These are phyloP conservation scores for Temnothorax curvispinosus DNA, from an alignment of 1,140 invertebrate genomes.

Conservation along the genomic window DNA sequence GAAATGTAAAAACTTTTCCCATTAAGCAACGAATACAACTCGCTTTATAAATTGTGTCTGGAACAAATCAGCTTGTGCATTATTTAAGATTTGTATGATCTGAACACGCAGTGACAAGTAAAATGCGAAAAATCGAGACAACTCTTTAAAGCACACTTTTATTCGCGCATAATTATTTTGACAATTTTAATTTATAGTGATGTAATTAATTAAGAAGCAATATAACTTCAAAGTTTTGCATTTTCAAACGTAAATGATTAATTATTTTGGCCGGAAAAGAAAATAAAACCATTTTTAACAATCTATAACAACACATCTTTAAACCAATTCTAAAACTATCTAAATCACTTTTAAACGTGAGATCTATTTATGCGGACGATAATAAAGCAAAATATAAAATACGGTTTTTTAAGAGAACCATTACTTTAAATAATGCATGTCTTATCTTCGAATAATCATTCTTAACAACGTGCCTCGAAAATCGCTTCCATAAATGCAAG, in stretches of 20 bases:
- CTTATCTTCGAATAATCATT: conserved; percentile 2
- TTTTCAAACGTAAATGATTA: not conserved
- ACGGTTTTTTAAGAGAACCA: not conserved
- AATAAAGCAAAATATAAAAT: conserved; percentile 26
- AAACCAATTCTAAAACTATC: not conserved
- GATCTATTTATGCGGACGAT: not conserved
- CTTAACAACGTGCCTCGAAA: not conserved
- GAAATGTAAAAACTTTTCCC: conserved; percentile 40
- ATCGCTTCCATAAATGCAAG: conserved; percentile 1
- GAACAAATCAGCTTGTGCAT: not conserved
- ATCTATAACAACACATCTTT: not conserved
- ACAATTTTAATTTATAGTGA: not conserved
- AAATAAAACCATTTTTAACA: not conserved
- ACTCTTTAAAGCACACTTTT: not conserved
- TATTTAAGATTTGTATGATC: conserved; percentile 14
- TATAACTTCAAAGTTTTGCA: not conserved
- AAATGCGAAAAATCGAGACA: not conserved
- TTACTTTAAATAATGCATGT: conserved; percentile 39
- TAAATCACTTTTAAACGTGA: conserved; percentile 10
- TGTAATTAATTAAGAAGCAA: not conserved
- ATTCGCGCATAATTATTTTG: not conserved
- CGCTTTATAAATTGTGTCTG: not conserved
- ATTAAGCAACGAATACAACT: conserved; percentile 21
- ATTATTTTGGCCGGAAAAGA: not conserved
- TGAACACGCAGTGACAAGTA: not conserved